phyloP scores from a whole-genome alignment of 2,797 vertebrate species.

The Thalassophryne amazonica region DNA sequence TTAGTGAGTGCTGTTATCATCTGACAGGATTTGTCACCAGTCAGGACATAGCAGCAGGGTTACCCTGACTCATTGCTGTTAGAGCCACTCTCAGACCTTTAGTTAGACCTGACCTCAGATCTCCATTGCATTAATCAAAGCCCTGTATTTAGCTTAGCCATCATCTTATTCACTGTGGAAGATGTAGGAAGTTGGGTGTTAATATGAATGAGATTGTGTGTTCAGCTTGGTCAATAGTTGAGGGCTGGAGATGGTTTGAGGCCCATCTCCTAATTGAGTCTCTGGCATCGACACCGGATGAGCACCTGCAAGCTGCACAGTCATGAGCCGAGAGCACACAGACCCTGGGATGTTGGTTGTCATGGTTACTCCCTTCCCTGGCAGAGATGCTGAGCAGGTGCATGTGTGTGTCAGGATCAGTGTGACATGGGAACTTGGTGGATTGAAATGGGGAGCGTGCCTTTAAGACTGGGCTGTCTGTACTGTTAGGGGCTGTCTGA shows the following conservation, averaged over 20 bases:
- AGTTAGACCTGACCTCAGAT: slow-evolving; percentile 27
- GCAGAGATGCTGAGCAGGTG: slow-evolving; percentile 76
- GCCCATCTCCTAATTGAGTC: slow-evolving; percentile 75
- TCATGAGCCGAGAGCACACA: slow-evolving; percentile 70
- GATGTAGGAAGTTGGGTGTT: slow-evolving; percentile 41
- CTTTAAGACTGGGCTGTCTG: slow-evolving; percentile 75
- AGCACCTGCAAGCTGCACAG: slow-evolving; percentile 79
- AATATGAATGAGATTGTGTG: slow-evolving; percentile 69
- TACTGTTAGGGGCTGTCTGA: slow-evolving; percentile 66
- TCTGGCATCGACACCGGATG: slow-evolving; percentile 75
- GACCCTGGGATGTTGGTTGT: slow-evolving; percentile 74
- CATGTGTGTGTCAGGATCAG: slow-evolving; percentile 70
- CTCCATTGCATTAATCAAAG: slow-evolving; percentile 38
- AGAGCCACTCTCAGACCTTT: slow-evolving; percentile 28
- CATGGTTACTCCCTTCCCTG: slow-evolving; percentile 74
- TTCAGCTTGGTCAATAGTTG: slow-evolving; percentile 67
- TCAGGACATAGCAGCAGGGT: slow-evolving; percentile 33
- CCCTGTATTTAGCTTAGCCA: slow-evolving; percentile 38
- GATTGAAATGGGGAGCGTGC: slow-evolving; percentile 64
- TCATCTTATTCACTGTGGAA: slow-evolving; percentile 47
- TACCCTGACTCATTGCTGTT: slow-evolving; percentile 30
- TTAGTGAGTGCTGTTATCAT: slow-evolving; percentile 43
- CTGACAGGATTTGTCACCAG: slow-evolving; percentile 34
- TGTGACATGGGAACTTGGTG: slow-evolving; percentile 75
- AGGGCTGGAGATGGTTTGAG: slow-evolving; percentile 64